Evolutionary conservation across 2,113 vertebrate genomes (phyloP).

Genomic region (Neotragus moschatus): DNA sequence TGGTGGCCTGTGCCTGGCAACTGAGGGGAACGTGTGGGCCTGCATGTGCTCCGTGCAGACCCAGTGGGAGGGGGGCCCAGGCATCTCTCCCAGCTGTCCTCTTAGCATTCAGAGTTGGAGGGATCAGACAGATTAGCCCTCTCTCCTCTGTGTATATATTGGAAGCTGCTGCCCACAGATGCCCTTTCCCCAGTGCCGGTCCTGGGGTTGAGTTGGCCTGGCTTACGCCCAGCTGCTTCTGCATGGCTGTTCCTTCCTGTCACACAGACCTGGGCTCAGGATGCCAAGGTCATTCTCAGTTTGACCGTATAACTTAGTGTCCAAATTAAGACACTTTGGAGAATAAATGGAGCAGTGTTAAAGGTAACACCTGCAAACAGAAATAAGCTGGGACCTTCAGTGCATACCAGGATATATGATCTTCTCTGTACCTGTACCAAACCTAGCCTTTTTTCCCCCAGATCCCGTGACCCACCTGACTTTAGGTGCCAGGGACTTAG

Average conservation of each 20-base stretch:
- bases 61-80: not conserved
- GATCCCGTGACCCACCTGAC: not conserved
- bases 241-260: not conserved
- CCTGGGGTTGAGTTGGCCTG: not conserved
- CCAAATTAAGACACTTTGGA: not conserved
- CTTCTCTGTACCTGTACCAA: not conserved
- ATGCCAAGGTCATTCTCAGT: not conserved
- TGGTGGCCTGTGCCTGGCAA: not conserved
- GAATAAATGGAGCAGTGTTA: not conserved
- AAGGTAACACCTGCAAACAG: not conserved
- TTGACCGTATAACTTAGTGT: not conserved
- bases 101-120: not conserved
- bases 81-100: not conserved
- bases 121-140: not conserved
- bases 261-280: not conserved
- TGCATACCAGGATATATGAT: not conserved
- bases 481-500: not conserved
- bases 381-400: not conserved
- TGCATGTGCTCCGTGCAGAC: not conserved
- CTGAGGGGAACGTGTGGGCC: slow-evolving; percentile 27
- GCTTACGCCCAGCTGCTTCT: not conserved
- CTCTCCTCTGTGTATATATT: slow-evolving; percentile 18
- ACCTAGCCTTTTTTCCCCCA: not conserved
- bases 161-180: slow-evolving; percentile 24
- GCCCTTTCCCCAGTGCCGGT: slow-evolving; percentile 28